Evolutionary conservation across 2,797 vertebrate species (phyloP), one percentile per base, ranked within the genome.

Genomic region (Serranus cabrilla): DNA sequence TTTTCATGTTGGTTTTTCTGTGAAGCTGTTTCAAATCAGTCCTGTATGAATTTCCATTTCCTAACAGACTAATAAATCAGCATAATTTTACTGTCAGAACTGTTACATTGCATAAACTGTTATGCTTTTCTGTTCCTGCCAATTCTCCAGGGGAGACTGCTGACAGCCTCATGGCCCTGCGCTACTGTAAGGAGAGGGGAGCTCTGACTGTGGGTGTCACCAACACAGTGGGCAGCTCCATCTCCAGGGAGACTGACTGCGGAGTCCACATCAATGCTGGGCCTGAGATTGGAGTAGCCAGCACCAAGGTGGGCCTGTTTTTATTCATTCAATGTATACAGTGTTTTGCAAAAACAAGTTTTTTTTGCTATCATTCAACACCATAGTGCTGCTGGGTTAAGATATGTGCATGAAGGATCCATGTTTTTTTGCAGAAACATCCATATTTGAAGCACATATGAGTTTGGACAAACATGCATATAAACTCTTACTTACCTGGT

Each of bases 191-290:
- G 80, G 97, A 99, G 90, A 90, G 97, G 63, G 98, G 98, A 1
- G 98, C 98, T 65, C 88, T 99, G 63, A 99, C 98, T 0, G 97
- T 99, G 40, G 98, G 98, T 11, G 92, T 99, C 88, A 99, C 98
- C 39, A 99, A 99, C 92, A 99, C 98, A 0, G 98, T 99, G 3
- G 98, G 98, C 87, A 99, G 98, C 91, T 98, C 98, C 66, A 98
- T 99, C 81, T 99, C 98, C 0, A 95, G 98, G 5, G 98, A 99
- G 93, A 99, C 98, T 0, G 98, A 99, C 78, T 99, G 98, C 5
- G 97, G 98, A 0, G 97, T 99, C 72, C 98, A 99, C 77, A 99
- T 99, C 94, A 99, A 99, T 0, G 98, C 98, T 0, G 98, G 98
- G 1, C 98, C 98, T 0, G 98, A 99, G 94, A 93, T 99, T 0